phyloP scores from a whole-genome alignment of 1,140 invertebrate species.

The Eupeodes corollae region DNA sequence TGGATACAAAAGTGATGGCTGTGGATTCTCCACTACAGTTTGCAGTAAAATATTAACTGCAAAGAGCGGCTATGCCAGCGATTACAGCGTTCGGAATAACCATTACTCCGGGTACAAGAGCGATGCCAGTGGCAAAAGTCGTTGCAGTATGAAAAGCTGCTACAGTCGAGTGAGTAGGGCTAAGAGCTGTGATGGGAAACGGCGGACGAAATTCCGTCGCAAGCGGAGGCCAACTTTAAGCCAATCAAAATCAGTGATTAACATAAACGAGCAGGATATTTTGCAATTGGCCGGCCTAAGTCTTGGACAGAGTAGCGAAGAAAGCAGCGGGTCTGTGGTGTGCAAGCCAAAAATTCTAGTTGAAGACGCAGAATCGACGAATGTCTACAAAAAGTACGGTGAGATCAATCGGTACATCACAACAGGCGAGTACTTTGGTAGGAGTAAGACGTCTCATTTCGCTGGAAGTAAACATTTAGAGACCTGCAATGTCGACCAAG shows the following conservation, averaged over 20 bases:
- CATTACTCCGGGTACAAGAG: slow-evolving; percentile 46
- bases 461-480: not conserved
- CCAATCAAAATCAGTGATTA: slow-evolving; percentile 14
- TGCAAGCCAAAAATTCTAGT: slow-evolving; percentile 23
- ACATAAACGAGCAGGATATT: slow-evolving; percentile 26
- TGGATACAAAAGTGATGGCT: slow-evolving; percentile 45
- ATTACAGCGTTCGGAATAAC: slow-evolving; percentile 42
- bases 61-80: slow-evolving; percentile 47
- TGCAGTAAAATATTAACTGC: slow-evolving; percentile 44
- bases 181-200: slow-evolving; percentile 37
- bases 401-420: slow-evolving; percentile 34
- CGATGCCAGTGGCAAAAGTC: slow-evolving; percentile 47
- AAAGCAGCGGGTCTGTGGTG: slow-evolving; percentile 27
- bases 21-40: slow-evolving; percentile 40
- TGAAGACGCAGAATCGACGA: slow-evolving; percentile 24
- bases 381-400: slow-evolving; percentile 32
- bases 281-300: slow-evolving; percentile 31
- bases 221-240: slow-evolving; percentile 38
- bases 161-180: slow-evolving; percentile 42
- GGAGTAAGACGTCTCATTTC: slow-evolving; percentile 3
- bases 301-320: slow-evolving; percentile 33
- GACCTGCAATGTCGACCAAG: not conserved
- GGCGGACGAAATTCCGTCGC: slow-evolving; percentile 19
- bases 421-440: slow-evolving; percentile 32
- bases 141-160: slow-evolving; percentile 45